Evolutionary conservation across 2,888 invertebrate genomes (phyloP), one percentile per base, ranked within the genome.

Genomic region (Pachymerium ferrugineum): DNA sequence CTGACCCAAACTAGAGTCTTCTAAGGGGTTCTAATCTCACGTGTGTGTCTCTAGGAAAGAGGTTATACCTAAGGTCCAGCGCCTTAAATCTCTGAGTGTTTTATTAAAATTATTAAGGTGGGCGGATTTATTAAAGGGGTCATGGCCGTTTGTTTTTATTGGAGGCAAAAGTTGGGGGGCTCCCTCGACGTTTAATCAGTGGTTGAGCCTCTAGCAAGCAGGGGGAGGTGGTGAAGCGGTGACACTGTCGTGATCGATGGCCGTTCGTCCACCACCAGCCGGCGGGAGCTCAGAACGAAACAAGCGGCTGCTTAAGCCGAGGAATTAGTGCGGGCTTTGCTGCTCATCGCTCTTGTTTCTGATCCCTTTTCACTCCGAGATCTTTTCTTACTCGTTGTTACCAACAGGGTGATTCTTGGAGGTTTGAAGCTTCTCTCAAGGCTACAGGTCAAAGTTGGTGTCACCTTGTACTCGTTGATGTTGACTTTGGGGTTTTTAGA

Each of bases 321-420:
- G 72, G 72, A 72, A 72, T 72, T 72, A 72, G 72, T 47, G 72
- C 47, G 30, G 72, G 72, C 72, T 72, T 72, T 72, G 72, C 47
- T 47, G 72, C 72, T 72, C 72, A 72, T 72, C 72, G 72, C 72
- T 72, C 72, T 72, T 72, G 72, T 72, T n/a, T 72, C 72, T 47
- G 47, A 72, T 72, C 72, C 16, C 42, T 31, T 38, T 71, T 54
- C 47, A 10, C 62, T 12, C 38, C 16, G 62, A 62, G 62, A 62
- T 62, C 62, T 62, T 62, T 62, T 62, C 62, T 62, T 28, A 25
- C 62, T 62, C 25, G 62, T n/a, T 28, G 62, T 28, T 28, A 22
- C 62, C 62, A 62, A 62, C 62, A 62, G 28, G 12, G 22, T 62
- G 62, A 62, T 28, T 62, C 62, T 25, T 62, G 47, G 4, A 62